Conservation (phyloP, 2,797 vertebrate genomes). For the Hybognathus amarus region DNA sequence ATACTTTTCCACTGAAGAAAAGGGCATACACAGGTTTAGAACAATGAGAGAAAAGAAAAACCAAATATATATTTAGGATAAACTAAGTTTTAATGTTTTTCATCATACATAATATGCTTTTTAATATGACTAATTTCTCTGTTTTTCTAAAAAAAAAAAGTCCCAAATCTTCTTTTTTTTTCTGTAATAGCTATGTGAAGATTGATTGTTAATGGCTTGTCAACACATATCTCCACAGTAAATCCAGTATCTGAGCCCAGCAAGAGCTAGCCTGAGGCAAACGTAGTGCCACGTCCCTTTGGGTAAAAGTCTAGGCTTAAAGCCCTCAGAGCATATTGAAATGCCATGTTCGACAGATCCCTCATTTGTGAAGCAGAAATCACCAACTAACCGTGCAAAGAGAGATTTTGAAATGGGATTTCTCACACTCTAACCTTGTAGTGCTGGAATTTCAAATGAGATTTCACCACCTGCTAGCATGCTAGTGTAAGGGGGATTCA, state of each 20-base stretch:
- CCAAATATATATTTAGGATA: background rate
- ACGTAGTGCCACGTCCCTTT: conserved; percentile 27
- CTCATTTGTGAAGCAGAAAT: conserved; percentile 54
- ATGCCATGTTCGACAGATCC: conserved; percentile 48
- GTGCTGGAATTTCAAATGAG: conserved; percentile 60
- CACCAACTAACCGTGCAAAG: conserved; percentile 36
- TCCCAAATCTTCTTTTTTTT: background rate
- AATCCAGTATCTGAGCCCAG: conserved; percentile 48
- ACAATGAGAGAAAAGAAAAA: background rate
- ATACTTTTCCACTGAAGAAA: background rate
- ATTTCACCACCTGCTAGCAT: conserved; percentile 53
- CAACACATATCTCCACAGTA: conserved; percentile 34
- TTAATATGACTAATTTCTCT: conserved; percentile 1
- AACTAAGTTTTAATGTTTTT: background rate
- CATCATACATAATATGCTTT: background rate
- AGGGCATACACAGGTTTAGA: background rate
- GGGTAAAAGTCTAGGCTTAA: conserved; percentile 43
- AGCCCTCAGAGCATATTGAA: conserved; percentile 31
- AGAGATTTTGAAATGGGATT: conserved; percentile 53
- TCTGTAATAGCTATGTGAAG: background rate
- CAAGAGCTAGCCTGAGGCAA: conserved; percentile 43
- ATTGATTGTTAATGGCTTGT: conserved; percentile 40
- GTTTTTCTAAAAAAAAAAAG: background rate
- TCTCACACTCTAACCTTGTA: conserved; percentile 48
- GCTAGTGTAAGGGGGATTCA: conserved; percentile 42